These are phyloP conservation scores for Cyaniris semiargus DNA, from an alignment of 2,888 invertebrate genomes.

Conservation along the genomic window DNA sequence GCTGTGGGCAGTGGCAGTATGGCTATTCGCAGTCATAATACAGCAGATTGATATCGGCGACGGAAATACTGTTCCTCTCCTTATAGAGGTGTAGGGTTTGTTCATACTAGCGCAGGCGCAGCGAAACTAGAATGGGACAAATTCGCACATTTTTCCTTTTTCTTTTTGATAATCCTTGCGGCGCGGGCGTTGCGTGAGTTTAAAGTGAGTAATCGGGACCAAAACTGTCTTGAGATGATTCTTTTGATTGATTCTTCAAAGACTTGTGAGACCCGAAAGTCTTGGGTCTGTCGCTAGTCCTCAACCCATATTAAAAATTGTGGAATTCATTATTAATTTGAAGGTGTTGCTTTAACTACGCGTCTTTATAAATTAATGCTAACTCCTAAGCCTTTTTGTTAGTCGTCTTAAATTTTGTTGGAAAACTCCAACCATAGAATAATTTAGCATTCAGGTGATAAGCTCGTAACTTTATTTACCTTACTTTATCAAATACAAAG, in stretches of 20 bases:
- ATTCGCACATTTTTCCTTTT: too few species aligned
- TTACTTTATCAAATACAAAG: not conserved
- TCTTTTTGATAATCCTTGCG: too few species aligned
- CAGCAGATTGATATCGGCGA: not conserved
- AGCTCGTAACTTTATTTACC: too few species aligned
- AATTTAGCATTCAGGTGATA: not conserved
- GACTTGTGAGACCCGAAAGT: not conserved
- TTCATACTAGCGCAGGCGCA: not conserved
- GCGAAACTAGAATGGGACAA: not conserved
- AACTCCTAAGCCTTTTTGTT: not conserved
- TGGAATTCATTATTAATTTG: too few species aligned
- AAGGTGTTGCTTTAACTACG: not conserved
- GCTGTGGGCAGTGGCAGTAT: slow-evolving; percentile 45
- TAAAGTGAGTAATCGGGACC: not conserved
- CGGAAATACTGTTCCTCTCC: not conserved
- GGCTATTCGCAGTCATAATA: slow-evolving; percentile 8
- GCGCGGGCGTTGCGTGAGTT: too few species aligned
- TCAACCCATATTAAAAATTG: too few species aligned
- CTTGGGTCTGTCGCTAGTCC: too few species aligned
- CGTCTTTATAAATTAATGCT: not conserved
- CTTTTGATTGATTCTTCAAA: not conserved
- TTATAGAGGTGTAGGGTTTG: not conserved
- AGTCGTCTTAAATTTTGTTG: not conserved
- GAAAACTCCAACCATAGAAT: not conserved
- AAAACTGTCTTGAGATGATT: not conserved